phyloP scores from a whole-genome alignment of 2,797 vertebrate genomes.

The Pseudochromis fuscus region DNA sequence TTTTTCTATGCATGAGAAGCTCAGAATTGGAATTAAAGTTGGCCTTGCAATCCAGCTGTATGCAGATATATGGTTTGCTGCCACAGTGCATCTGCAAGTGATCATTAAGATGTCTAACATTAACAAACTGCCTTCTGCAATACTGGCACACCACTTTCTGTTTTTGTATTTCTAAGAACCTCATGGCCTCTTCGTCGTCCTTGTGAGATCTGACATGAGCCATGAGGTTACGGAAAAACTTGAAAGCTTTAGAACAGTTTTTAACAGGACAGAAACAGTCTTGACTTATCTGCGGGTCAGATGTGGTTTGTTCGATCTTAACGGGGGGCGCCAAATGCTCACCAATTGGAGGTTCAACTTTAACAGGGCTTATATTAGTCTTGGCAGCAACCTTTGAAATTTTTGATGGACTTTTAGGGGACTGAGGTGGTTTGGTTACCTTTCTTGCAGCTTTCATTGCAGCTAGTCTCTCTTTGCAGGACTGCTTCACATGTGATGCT shows the following conservation, averaged over 20 bases:
- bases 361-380: slow-evolving; percentile 87
- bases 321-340: slow-evolving; percentile 79
- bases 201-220: slow-evolving; percentile 97
- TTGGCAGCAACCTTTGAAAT: slow-evolving; percentile 85
- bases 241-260: slow-evolving; percentile 97
- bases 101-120: slow-evolving; percentile 96
- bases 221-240: slow-evolving; percentile 99
- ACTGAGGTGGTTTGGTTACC: slow-evolving; percentile 85
- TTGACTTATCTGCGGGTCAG: slow-evolving; percentile 90
- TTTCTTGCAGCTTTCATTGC: slow-evolving; percentile 96
- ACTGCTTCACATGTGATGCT: slow-evolving; percentile 97
- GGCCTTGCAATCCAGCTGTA: slow-evolving; percentile 97
- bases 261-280: slow-evolving; percentile 90
- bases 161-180: slow-evolving; percentile 98
- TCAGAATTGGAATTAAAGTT: slow-evolving; percentile 96
- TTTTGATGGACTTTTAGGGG: slow-evolving; percentile 80
- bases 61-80: slow-evolving; percentile 97
- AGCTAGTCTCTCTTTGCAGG: slow-evolving; percentile 98
- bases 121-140: slow-evolving; percentile 98
- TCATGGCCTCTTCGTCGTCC: slow-evolving; percentile 95
- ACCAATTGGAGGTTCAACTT: slow-evolving; percentile 87
- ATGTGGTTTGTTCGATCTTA: slow-evolving; percentile 87
- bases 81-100: slow-evolving; percentile 99
- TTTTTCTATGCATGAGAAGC: slow-evolving; percentile 94
- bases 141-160: slow-evolving; percentile 99